These are phyloP conservation scores for Neodiprion lecontei DNA, from an alignment of 1,140 invertebrate genomes.

Conservation along the genomic window DNA sequence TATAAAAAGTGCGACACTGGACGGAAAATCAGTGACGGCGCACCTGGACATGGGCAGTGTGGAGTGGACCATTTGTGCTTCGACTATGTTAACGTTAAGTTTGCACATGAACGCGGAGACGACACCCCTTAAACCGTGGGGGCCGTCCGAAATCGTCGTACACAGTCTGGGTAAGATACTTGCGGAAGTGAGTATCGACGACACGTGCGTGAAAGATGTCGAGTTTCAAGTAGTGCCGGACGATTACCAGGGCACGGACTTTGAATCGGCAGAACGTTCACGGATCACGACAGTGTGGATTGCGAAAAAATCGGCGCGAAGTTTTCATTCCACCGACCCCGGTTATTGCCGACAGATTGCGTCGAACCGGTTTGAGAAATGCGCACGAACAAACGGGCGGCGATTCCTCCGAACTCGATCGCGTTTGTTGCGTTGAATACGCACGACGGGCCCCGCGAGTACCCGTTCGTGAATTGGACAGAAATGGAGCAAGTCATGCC, in stretches of 20 bases:
- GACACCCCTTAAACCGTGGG: background rate
- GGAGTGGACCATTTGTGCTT: background rate
- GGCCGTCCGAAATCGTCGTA: slow-evolving; percentile 3
- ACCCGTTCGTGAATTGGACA: too few relatives aligned
- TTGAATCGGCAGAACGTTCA: slow-evolving; percentile 7
- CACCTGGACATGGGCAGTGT: background rate
- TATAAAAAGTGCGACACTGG: background rate
- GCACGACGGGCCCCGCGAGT: too few relatives aligned
- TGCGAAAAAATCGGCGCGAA: slow-evolving; percentile 11
- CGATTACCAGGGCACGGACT: background rate
- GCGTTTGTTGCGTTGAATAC: too few relatives aligned
- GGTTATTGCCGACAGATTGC: too few relatives aligned
- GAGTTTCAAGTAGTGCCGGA: slow-evolving; percentile 11
- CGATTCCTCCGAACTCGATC: too few relatives aligned
- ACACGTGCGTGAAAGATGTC: background rate
- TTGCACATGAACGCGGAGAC: background rate
- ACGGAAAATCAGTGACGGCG: background rate
- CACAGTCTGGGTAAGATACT: background rate
- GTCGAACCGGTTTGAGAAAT: too few relatives aligned
- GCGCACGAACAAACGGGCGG: too few relatives aligned
- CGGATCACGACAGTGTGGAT: background rate
- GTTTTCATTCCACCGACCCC: too few relatives aligned
- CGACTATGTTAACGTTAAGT: background rate
- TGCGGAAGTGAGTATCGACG: slow-evolving; percentile 6
- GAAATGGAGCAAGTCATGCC: slow-evolving; percentile 10